Percentiles rank a stretch among this genome's conserved stretches.
Evolutionary conservation across 2,888 invertebrate genomes (phyloP).

Genomic region (Philopedon plagiatum): DNA sequence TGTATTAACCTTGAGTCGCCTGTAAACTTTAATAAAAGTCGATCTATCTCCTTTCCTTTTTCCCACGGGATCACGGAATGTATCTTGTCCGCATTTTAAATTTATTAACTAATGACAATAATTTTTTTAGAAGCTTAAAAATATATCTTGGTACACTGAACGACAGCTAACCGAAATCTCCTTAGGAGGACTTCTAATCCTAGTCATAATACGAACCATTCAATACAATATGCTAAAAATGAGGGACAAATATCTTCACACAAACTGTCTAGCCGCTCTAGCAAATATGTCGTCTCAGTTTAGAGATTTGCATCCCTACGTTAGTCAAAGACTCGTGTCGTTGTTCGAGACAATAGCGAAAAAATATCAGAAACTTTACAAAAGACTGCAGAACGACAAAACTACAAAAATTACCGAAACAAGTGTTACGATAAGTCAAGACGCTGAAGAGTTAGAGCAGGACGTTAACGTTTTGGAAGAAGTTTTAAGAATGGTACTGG

Average conservation of each 20-base stretch:
- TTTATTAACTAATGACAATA: background rate
- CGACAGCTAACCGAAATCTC: conserved; percentile 92
- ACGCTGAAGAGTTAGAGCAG: conserved; percentile 74
- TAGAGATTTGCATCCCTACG: conserved; percentile 93
- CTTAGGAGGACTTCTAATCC: conserved; percentile 91
- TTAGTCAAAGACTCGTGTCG: conserved; percentile 93
- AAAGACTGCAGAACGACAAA: conserved; percentile 58
- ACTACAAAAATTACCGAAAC: conserved; percentile 54
- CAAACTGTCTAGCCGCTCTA: conserved; percentile 97
- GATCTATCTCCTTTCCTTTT: too few species aligned
- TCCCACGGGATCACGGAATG: too few species aligned
- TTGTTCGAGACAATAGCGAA: conserved; percentile 93
- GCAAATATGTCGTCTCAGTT: conserved; percentile 99
- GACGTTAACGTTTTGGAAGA: conserved; percentile 90
- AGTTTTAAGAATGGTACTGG: conserved; percentile 90
- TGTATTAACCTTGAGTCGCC: too few species aligned
- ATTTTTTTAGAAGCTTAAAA: conserved; percentile 82
- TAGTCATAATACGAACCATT: conserved; percentile 96
- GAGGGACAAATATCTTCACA: conserved; percentile 97
- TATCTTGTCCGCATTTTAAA: too few species aligned
- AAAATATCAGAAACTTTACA: conserved; percentile 80
- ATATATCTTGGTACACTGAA: conserved; percentile 95
- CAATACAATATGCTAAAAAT: conserved; percentile 98
- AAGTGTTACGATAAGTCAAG: conserved; percentile 57
- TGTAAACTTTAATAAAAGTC: too few species aligned